These are phyloP conservation scores for Tachysurus fulvidraco DNA, from an alignment of 2,113 vertebrate genomes.

Conservation along the genomic window DNA sequence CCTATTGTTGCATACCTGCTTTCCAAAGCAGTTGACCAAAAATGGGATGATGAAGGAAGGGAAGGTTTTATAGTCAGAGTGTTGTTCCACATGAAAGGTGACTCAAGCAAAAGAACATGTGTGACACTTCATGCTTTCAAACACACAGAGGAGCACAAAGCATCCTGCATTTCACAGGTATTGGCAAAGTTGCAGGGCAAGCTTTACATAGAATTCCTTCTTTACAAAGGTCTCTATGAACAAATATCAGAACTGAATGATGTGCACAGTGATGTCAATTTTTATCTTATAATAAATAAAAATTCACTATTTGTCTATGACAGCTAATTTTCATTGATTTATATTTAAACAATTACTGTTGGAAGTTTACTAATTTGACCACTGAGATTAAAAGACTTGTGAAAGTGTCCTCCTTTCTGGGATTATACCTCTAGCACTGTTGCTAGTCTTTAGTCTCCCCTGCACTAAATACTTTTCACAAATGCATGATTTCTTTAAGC, in stretches of 20 bases:
- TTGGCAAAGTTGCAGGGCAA: neutral
- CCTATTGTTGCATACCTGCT: constrained; percentile 64
- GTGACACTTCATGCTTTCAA: constrained; percentile 71
- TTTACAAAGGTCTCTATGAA: neutral
- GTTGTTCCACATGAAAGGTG: constrained; percentile 65
- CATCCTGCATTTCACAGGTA: constrained; percentile 69
- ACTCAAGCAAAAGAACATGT: constrained; percentile 57
- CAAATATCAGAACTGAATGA: neutral
- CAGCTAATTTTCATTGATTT: neutral
- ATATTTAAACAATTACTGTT: neutral
- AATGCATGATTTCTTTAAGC: neutral
- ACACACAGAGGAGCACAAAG: constrained; percentile 69
- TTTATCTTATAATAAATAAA: neutral
- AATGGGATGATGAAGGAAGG: constrained; percentile 45
- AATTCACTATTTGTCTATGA: neutral
- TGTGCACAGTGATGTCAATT: neutral
- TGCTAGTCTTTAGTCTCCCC: neutral
- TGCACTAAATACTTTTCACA: neutral
- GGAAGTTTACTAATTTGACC: neutral
- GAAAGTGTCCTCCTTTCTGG: neutral
- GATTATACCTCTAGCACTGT: neutral
- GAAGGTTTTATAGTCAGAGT: constrained; percentile 59
- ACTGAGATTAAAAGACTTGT: neutral
- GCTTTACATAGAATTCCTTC: neutral
- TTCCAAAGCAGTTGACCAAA: constrained; percentile 62